phyloP scores from a whole-genome alignment of 2,113 vertebrate genomes.

The Tyto alba region DNA sequence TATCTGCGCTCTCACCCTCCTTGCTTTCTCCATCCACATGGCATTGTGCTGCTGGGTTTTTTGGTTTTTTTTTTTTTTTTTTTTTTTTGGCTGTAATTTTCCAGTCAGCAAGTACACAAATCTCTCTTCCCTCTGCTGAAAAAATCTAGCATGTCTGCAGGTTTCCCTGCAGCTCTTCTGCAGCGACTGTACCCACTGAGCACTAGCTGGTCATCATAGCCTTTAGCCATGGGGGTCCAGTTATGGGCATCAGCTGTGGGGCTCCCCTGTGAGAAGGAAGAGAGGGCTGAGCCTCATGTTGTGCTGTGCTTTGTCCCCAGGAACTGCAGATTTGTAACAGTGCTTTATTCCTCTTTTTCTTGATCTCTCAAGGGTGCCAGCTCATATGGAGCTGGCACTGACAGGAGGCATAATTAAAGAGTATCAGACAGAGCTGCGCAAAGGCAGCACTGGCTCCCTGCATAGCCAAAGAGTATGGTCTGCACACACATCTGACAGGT shows the following conservation, averaged over 20 bases:
- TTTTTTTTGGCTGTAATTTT: background rate
- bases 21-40: background rate
- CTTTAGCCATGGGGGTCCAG: background rate
- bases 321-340: background rate
- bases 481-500: background rate
- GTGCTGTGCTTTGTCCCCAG: background rate
- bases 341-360: background rate
- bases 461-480: background rate
- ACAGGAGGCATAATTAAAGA: background rate
- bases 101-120: background rate
- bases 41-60: background rate
- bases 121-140: background rate
- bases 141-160: background rate
- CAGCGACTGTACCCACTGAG: accelerated
- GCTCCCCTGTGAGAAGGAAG: background rate
- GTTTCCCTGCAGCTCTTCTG: background rate
- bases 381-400: background rate
- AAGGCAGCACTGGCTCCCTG: background rate
- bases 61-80: background rate
- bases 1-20: accelerated
- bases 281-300: background rate
- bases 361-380: background rate
- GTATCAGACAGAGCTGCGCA: background rate
- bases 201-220: background rate
- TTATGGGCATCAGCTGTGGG: background rate